phyloP scores from a whole-genome alignment of 2,797 vertebrate genomes.

The Muraenolepis orangiensis region DNA sequence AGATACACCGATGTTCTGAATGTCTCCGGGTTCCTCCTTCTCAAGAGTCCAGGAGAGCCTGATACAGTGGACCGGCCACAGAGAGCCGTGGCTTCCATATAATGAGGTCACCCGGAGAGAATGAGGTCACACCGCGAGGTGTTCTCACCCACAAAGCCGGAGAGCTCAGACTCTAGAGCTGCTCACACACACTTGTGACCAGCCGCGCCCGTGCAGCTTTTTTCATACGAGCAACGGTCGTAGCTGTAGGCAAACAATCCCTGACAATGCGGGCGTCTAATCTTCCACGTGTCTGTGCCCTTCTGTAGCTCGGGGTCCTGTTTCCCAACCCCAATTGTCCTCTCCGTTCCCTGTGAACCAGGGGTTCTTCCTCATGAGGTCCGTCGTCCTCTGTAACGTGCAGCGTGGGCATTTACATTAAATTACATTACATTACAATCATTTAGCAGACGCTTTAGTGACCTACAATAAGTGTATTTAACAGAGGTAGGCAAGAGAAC shows the following conservation, averaged over 20 bases:
- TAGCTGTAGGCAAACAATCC: not conserved
- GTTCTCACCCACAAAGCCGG: not conserved
- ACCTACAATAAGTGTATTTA: too few relatives aligned
- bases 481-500: too few relatives aligned
- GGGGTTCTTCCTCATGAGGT: too few relatives aligned
- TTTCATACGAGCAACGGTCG: not conserved
- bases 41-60: not conserved
- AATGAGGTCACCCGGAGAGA: not conserved
- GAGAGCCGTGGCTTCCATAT: not conserved
- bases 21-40: not conserved
- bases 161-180: not conserved
- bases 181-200: not conserved
- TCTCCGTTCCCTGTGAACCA: too few relatives aligned
- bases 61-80: not conserved
- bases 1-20: not conserved
- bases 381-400: too few relatives aligned
- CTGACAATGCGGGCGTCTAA: not conserved
- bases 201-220: not conserved
- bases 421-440: too few relatives aligned
- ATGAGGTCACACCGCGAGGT: not conserved
- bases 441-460: too few relatives aligned
- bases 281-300: not conserved
- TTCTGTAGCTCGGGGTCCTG: too few relatives aligned
- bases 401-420: too few relatives aligned
- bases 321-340: too few relatives aligned